Conservation (phyloP, 2,113 vertebrate species). For the Acrocephalus kingi region DNA sequence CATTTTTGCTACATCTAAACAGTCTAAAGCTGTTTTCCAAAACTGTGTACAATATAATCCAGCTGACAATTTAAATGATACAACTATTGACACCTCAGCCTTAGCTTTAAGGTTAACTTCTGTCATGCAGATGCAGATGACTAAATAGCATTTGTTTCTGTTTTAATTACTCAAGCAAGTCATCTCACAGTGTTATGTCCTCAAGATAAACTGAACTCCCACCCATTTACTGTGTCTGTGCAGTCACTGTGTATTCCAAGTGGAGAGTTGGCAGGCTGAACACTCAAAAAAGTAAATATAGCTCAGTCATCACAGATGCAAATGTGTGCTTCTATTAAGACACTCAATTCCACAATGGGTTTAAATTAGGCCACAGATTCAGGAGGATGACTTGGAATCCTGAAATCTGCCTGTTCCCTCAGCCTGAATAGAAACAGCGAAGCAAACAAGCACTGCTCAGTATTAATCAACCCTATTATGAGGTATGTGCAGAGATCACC, state of each 20-base stretch:
- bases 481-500: not conserved
- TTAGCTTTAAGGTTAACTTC: not conserved
- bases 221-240: not conserved
- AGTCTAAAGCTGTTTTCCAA: not conserved
- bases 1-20: not conserved
- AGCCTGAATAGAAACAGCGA: not conserved
- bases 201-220: not conserved
- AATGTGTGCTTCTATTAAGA: not conserved
- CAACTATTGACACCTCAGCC: not conserved
- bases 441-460: not conserved
- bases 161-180: not conserved
- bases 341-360: not conserved
- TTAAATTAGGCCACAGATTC: slow-evolving; percentile 1
- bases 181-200: not conserved
- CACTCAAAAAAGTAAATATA: not conserved
- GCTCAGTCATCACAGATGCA: not conserved
- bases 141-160: not conserved
- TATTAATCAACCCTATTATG: slow-evolving; percentile 5
- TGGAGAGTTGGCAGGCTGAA: not conserved
- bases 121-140: not conserved
- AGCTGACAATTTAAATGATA: not conserved
- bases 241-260: not conserved
- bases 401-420: not conserved
- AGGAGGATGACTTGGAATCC: not conserved
- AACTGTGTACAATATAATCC: not conserved